Evolutionary conservation across 2,888 invertebrate species (phyloP).

Genomic region (Cybosia mesomella): DNA sequence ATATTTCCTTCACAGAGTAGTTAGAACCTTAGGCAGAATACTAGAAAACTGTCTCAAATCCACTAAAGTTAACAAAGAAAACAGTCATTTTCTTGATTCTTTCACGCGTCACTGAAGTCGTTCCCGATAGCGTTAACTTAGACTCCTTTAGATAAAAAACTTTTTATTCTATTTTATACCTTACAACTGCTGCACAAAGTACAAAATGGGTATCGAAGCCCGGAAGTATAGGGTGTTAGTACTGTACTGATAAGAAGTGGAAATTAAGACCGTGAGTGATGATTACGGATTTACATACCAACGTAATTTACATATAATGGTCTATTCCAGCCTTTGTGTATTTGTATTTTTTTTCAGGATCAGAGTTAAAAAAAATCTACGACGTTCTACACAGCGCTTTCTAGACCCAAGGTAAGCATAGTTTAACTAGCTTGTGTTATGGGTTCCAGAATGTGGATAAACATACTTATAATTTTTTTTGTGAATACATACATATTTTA

Average conservation of each 20-base stretch:
- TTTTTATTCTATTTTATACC: conserved; percentile 28
- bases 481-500: no score
- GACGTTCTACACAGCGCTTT: no score
- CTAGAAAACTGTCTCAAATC: not conserved
- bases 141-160: conserved; percentile 42
- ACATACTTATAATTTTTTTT: no score
- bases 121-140: conserved; percentile 55
- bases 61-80: conserved; percentile 37
- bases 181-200: conserved; percentile 16
- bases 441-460: no score
- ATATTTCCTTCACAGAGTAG: conserved; percentile 21
- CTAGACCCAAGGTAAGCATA: no score
- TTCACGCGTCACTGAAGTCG: conserved; percentile 58
- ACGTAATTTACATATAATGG: conserved; percentile 48
- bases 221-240: conserved; percentile 54
- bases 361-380: not conserved
- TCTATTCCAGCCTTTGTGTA: conserved; percentile 29
- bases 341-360: conserved; percentile 19
- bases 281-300: conserved; percentile 72
- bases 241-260: conserved; percentile 66
- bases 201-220: conserved; percentile 21
- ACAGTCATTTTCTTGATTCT: conserved; percentile 54
- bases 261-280: conserved; percentile 76
- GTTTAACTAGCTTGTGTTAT: no score
- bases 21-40: conserved; percentile 25